Base-by-base conservation (phyloP, 2,888 invertebrate species). In the Spisula subtruncata region DNA sequence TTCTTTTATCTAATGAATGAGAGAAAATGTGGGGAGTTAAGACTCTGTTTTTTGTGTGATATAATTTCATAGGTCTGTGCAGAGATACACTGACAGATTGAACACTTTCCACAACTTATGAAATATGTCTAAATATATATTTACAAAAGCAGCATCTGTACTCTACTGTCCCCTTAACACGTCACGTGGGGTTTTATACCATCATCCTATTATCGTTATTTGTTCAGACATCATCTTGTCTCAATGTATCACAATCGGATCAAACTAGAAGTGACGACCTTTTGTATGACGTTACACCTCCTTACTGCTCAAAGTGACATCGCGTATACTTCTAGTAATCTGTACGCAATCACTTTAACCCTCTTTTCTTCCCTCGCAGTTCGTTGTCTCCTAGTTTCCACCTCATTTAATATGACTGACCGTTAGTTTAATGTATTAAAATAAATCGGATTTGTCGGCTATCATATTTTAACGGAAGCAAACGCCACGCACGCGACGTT, bases 401-500 rank as follows among this genome's bases (percentile, higher is more conserved):
- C 86, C 56, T 89, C 88, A 89, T 90, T 90, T 66, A 84, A 85
- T 32, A 14, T 75, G 89, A 75, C 20, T 86, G 89, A 87, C 90
- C 90, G 90, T 92, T 89, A 90, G 16, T 32, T 32, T 35, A 32
- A 89, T 85, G 90, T 89, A 91, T 92, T 91, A 90, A 66, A 66
- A 81, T 81, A 90, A 91, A 90, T 83, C 92, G 87, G 90, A 92
- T 92, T 75, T 89, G 89, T 25, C 66, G 75, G 29, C 86, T 80
- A 90, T 89, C 84, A 86, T 87, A 79, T 89, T 91, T n/a, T 89
- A 89, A 91, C 91, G 91, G 92, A 91, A 90, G 89, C 86, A 90
- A 91, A 89, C 91, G 91, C 60, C 92, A 90, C 87, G 89, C 92
- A 92, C 92, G 92, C 91, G 92, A 91, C 91, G 89, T 89, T 91